phyloP scores from a whole-genome alignment of 2,888 invertebrate genomes.

The Slavum lentiscoides region DNA sequence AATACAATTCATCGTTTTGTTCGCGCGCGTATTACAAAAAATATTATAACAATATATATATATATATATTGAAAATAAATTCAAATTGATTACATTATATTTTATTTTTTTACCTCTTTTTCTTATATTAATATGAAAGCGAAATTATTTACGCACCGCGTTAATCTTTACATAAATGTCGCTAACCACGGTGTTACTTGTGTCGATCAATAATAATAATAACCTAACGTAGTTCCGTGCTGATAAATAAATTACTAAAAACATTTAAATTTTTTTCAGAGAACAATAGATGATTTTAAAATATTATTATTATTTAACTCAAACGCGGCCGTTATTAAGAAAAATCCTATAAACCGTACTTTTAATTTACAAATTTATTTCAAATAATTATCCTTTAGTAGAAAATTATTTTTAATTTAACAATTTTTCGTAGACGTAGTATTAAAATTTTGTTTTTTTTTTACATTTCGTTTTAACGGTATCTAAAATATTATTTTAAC shows the following conservation, averaged over 20 bases:
- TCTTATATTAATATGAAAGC: background rate
- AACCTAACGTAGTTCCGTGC: background rate
- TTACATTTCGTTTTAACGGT: background rate
- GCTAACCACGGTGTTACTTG: conserved; percentile 7
- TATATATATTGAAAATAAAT: background rate
- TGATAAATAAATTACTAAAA: background rate
- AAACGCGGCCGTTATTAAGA: background rate
- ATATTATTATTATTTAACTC: background rate
- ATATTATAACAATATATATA: background rate
- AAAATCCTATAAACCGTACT: no score
- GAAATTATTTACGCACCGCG: conserved; percentile 11
- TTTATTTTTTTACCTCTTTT: background rate
- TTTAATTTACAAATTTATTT: no score
- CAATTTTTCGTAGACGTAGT: background rate
- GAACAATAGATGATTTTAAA: no score
- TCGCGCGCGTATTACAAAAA: background rate
- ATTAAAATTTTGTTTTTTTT: background rate
- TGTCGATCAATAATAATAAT: conserved; percentile 18
- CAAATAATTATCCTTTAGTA: no score
- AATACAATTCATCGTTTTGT: background rate
- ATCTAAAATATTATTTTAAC: background rate
- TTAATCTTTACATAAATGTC: conserved; percentile 25
- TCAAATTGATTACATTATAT: conserved; percentile 6
- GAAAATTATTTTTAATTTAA: no score
- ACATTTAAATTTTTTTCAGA: background rate